Evolutionary conservation across 2,113 vertebrate species (phyloP), one percentile per base, ranked within the genome.

Genomic region (Jaculus jaculus): DNA sequence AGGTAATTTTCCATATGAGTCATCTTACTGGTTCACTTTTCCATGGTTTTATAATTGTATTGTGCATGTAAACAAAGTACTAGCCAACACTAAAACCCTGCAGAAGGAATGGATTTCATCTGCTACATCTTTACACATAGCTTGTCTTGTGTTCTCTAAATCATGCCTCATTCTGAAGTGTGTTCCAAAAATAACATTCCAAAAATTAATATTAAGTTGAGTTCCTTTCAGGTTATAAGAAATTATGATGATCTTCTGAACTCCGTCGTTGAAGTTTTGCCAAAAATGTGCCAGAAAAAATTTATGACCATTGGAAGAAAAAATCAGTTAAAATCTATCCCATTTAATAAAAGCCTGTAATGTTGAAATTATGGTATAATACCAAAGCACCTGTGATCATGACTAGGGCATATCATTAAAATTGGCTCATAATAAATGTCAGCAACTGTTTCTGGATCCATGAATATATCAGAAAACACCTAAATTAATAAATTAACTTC

Each of bases 81-180:
- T n/a, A 77, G 9, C 12, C 32, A 63, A 23, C 32, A 39, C 81
- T 84, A 84, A 68, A 71, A 65, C 51, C 74, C 32, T 66, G 51
- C 26, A 23, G 58, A 75, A 66, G 54, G 60, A 84, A 73, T 77
- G 3, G 10, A 66, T 65, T 51, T 90, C 66, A 6, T 71, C 60
- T 74, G 81, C 79, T 21, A 21, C 4, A 42, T 91, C 34, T 77
- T 88, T 3, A 42, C 21, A 26, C 17, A 23, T 47, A 47, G 37
- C 37, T 68, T 90, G 4, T 66, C 81, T 91, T 87, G 20, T 39
- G 26, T 89, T 96, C 39, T 93, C 94, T 71, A 71, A 93, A 78
- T 87, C 23, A 71, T 58, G 26, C 4, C 30, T 87, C 37, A 74
- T 81, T 94, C 24, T 78, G 68, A 89, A 94, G 82, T 81, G 34